These are phyloP conservation scores for Acanthornis magna DNA, from an alignment of 2,797 vertebrate species.

Conservation along the genomic window DNA sequence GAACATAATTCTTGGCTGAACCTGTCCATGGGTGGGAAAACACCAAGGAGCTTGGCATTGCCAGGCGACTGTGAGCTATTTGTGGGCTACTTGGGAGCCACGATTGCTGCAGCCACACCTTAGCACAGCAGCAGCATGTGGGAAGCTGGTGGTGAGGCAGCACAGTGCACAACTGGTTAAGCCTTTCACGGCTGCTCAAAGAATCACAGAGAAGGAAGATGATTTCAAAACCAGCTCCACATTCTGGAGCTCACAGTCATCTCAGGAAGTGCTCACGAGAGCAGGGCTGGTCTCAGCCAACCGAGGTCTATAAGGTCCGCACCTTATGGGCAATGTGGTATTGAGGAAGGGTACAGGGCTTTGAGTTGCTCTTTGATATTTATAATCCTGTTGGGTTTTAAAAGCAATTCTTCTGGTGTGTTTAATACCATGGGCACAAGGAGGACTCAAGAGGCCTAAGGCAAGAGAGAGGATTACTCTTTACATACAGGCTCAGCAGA, in stretches of 20 bases:
- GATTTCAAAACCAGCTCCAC: not conserved
- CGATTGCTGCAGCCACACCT: not conserved
- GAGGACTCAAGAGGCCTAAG: not conserved
- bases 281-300: not conserved
- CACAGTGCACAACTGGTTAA: not conserved
- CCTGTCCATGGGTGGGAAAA: not conserved
- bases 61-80: not conserved
- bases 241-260: not conserved
- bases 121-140: not conserved
- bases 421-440: not conserved
- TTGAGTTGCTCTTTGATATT: not conserved
- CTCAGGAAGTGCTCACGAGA: not conserved
- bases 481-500: not conserved
- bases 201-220: not conserved
- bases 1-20: not conserved
- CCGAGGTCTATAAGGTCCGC: rapidly evolving
- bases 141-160: not conserved
- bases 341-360: not conserved
- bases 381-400: not conserved
- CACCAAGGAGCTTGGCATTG: not conserved
- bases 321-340: not conserved
- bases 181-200: not conserved
- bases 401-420: not conserved
- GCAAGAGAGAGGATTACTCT: not conserved
- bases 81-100: not conserved